Evolutionary conservation across 2,888 invertebrate genomes (phyloP).

Genomic region (Melanchra persicariae): DNA sequence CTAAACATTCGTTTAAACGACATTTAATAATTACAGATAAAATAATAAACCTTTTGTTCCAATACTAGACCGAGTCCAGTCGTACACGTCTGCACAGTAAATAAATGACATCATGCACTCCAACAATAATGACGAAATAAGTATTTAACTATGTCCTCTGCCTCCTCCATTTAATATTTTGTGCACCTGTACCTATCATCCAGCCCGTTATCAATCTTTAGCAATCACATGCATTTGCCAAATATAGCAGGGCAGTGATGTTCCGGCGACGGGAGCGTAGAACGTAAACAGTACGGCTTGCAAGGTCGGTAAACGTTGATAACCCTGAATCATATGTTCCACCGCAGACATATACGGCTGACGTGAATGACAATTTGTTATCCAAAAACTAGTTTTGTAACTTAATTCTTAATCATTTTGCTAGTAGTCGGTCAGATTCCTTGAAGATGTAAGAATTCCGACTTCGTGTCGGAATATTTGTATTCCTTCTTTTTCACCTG

Average conservation of each 20-base stretch:
- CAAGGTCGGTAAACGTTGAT: slow-evolving; percentile 65
- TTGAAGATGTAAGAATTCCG: slow-evolving; percentile 15
- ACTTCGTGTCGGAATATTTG: background rate
- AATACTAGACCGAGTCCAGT: slow-evolving; percentile 8
- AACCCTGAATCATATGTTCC: slow-evolving; percentile 64
- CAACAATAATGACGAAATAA: slow-evolving; percentile 28
- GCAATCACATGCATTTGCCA: slow-evolving; percentile 45
- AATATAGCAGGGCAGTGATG: slow-evolving; percentile 51
- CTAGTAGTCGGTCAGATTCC: slow-evolving; percentile 1
- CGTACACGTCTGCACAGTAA: slow-evolving; percentile 28
- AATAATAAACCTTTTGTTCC: slow-evolving; percentile 6
- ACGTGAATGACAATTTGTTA: slow-evolving; percentile 46
- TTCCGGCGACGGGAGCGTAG: slow-evolving; percentile 60
- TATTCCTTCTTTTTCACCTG: slow-evolving; percentile 14
- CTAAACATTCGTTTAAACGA: background rate
- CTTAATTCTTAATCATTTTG: slow-evolving; percentile 9
- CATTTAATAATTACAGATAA: background rate
- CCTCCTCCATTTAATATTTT: slow-evolving; percentile 24
- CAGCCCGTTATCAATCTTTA: slow-evolving; percentile 29
- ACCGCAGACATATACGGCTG: slow-evolving; percentile 40
- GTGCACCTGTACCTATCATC: slow-evolving; percentile 14
- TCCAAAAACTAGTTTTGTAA: slow-evolving; percentile 19
- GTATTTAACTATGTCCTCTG: slow-evolving; percentile 28
- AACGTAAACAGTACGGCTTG: slow-evolving; percentile 51
- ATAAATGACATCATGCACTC: slow-evolving; percentile 49